phyloP scores from a whole-genome alignment of 2,797 vertebrate species.

The Ptychadena robeensis region DNA sequence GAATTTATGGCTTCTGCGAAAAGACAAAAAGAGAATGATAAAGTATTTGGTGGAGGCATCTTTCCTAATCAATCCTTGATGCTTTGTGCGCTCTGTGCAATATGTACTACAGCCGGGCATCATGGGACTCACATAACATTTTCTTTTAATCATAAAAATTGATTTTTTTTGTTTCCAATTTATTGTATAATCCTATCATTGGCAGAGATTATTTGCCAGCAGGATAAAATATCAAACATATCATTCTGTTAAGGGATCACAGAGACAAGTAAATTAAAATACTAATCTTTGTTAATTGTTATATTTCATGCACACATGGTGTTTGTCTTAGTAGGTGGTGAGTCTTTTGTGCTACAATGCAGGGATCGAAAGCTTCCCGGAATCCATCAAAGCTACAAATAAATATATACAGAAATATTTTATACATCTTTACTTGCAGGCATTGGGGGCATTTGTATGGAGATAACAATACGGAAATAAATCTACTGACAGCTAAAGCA shows the following conservation, averaged over 20 bases:
- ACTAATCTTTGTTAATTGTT: slow-evolving; percentile 47
- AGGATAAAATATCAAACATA: slow-evolving; percentile 24
- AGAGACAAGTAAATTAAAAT: slow-evolving; percentile 50
- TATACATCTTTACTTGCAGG: too few relatives aligned
- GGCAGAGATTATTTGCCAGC: slow-evolving; percentile 34
- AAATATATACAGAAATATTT: too few relatives aligned
- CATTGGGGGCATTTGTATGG: too few relatives aligned
- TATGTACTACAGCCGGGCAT: slow-evolving; percentile 9
- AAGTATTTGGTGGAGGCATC: slow-evolving; percentile 40
- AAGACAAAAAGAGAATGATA: slow-evolving; percentile 54
- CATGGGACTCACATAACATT: slow-evolving; percentile 43
- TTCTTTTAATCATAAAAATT: slow-evolving; percentile 50
- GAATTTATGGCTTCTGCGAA: slow-evolving; percentile 52
- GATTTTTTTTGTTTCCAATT: slow-evolving; percentile 48
- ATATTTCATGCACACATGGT: slow-evolving; percentile 16
- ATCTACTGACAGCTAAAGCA: too few relatives aligned
- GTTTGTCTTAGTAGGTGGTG: not conserved
- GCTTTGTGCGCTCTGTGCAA: slow-evolving; percentile 26
- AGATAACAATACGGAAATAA: too few relatives aligned
- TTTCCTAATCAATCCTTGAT: slow-evolving; percentile 47
- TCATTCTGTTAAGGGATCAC: slow-evolving; percentile 24
- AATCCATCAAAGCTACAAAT: not conserved
- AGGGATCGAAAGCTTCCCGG: not conserved
- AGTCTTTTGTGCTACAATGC: not conserved
- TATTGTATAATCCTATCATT: slow-evolving; percentile 43